Evolutionary conservation across 2,888 invertebrate genomes (phyloP).

Genomic region (Ophion ventricosus): DNA sequence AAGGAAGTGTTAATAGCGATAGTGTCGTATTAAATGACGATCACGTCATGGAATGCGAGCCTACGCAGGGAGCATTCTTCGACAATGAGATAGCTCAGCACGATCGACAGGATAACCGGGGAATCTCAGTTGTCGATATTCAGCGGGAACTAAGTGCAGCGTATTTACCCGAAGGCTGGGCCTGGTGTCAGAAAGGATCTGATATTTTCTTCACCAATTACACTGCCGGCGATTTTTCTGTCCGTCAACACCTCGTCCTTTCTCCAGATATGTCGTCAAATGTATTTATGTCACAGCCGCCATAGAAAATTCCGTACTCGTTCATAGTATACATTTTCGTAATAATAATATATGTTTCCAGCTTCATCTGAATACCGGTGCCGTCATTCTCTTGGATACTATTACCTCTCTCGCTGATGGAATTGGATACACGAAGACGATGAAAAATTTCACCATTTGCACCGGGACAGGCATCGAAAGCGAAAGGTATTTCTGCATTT

Average conservation of each 20-base stretch:
- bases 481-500: slow-evolving; percentile 1
- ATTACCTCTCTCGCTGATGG: not conserved
- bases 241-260: not conserved
- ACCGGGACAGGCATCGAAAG: slow-evolving; percentile 1
- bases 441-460: not conserved
- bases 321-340: not conserved
- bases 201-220: not conserved
- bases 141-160: not conserved
- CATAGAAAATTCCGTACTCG: not conserved
- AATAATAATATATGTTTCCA: slow-evolving; percentile 1
- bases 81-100: not conserved
- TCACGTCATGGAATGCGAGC: not conserved
- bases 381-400: not conserved
- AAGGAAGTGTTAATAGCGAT: not conserved
- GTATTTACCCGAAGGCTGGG: slow-evolving; percentile 2
- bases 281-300: not conserved
- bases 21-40: not conserved
- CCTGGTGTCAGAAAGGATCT: slow-evolving; percentile 12
- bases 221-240: not conserved
- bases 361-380: slow-evolving; percentile 2
- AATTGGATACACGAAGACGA: not conserved
- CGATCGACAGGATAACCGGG: not conserved
- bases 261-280: not conserved
- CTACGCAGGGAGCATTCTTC: not conserved
- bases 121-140: not conserved